Percentiles rank a stretch among this genome's conserved stretches.
Conservation (phyloP, 2,888 invertebrate species). For the Augochlorella aurata region DNA sequence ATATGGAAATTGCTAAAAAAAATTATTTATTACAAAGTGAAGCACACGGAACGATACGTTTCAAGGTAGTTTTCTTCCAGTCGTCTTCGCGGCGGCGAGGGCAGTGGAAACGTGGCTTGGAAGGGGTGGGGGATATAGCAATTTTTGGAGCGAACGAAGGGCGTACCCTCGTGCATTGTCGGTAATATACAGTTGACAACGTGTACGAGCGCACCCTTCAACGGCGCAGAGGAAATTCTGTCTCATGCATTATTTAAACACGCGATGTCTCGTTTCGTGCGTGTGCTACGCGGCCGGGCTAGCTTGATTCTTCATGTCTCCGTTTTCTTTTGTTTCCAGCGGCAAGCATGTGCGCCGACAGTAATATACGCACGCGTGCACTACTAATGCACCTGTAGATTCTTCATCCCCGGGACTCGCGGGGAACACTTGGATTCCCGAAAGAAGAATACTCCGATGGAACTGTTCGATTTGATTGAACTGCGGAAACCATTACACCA, state of each 20-base stretch:
- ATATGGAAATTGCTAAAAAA: no score
- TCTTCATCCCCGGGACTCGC: slow-evolving; percentile 8
- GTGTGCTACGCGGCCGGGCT: slow-evolving; percentile 68
- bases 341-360: slow-evolving; percentile 34
- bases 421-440: slow-evolving; percentile 20
- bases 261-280: slow-evolving; percentile 74
- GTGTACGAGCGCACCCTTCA: slow-evolving; percentile 45
- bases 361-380: slow-evolving; percentile 29
- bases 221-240: slow-evolving; percentile 72
- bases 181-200: slow-evolving; percentile 30
- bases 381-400: slow-evolving; percentile 64
- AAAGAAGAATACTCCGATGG: background rate
- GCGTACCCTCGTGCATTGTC: background rate
- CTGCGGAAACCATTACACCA: background rate
- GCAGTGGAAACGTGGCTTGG: background rate
- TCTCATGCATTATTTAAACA: slow-evolving; percentile 78
- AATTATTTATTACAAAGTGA: no score
- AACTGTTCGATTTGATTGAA: slow-evolving; percentile 7
- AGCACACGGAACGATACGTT: no score
- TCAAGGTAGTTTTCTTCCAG: background rate
- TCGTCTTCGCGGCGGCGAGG: background rate
- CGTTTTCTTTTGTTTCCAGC: slow-evolving; percentile 75
- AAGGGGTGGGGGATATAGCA: background rate
- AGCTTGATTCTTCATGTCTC: slow-evolving; percentile 72
- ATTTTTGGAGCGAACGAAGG: slow-evolving; percentile 21